Conservation (phyloP, 2,888 invertebrate genomes). For the Ommatoiulus sabulosus region DNA sequence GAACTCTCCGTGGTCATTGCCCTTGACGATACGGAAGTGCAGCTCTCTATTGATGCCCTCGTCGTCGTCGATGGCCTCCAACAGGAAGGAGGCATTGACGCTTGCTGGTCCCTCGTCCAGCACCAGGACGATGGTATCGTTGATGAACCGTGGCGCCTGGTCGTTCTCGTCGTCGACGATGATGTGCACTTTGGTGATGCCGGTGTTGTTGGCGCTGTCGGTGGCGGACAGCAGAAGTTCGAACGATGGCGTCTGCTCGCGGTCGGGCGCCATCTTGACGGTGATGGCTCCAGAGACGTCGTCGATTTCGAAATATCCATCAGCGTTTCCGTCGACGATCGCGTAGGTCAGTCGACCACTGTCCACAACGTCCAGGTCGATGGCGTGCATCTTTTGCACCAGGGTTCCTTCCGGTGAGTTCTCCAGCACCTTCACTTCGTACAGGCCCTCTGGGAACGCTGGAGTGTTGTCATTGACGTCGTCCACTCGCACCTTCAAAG, state of each 20-base stretch:
- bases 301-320: conserved; percentile 52
- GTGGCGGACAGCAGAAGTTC: conserved; percentile 79
- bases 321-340: conserved; percentile 62
- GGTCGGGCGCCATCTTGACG: conserved; percentile 79
- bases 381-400: conserved; percentile 62
- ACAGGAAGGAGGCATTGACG: conserved; percentile 71
- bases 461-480: conserved; percentile 64
- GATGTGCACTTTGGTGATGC: conserved; percentile 74
- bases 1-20: conserved; percentile 63
- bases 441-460: conserved; percentile 62
- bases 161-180: conserved; percentile 87
- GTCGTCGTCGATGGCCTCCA: conserved; percentile 74
- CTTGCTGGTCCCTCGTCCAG: conserved; percentile 61
- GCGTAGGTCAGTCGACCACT: conserved; percentile 62
- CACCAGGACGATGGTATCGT: conserved; percentile 72
- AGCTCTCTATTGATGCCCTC: conserved; percentile 63
- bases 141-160: conserved; percentile 83
- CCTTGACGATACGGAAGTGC: conserved; percentile 63
- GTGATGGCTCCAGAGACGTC: conserved; percentile 73
- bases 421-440: conserved; percentile 63
- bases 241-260: conserved; percentile 80
- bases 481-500: conserved; percentile 62
- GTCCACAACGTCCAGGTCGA: conserved; percentile 63
- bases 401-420: conserved; percentile 63
- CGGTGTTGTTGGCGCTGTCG: conserved; percentile 74